Base-by-base conservation (phyloP, 2,797 vertebrate species). In the Syndactyla subalaris region DNA sequence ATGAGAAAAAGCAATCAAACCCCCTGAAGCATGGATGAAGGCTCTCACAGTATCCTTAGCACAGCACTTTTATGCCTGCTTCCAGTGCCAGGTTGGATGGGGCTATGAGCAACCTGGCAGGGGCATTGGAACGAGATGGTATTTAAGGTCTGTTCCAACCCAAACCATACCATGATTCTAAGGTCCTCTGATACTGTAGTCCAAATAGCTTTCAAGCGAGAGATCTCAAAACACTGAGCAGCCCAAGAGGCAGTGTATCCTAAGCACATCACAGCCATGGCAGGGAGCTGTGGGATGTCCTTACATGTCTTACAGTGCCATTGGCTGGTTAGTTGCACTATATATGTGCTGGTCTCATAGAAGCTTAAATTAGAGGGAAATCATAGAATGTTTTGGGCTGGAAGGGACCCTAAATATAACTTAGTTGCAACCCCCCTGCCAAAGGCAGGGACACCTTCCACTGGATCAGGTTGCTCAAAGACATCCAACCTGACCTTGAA, bases 211-310 rank as follows among this genome's bases (percentile, higher is more conserved):
- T 91, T 85, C 30, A 81, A 57, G 66, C 2, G 32, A 43, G 46
- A 83, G 39, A 38, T 49, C 46, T 79, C 20, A 45, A 49, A 93
- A 62, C 46, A 11, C 6, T 3, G 75, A 73, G 51, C 48, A 49
- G 49, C 26, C 65, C 49, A 24, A 39, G 43, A 89, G 14, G 36
- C 49, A 12, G 10, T 0, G 3, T 46, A 38, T 48, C 52, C 45
- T 9, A 6, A 67, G 41, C 57, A 62, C 6, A 0, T 34, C 1
- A 0, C 46, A 55, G 45, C 54, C 15, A 3, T 29, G 21, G 38
- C 38, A 55, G 21, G 61, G 73, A 87, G 43, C 61, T 84, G 41
- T 62, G 29, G 67, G 61, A 74, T 52, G 27, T 63, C 59, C 32
- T 81, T 38, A 11, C 1, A 0, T 52, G 89, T 76, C 34, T 78